Evolutionary conservation across 1,140 invertebrate genomes (phyloP), one percentile per base, ranked within the genome.

Genomic region (Pseudomyrmex sp.): DNA sequence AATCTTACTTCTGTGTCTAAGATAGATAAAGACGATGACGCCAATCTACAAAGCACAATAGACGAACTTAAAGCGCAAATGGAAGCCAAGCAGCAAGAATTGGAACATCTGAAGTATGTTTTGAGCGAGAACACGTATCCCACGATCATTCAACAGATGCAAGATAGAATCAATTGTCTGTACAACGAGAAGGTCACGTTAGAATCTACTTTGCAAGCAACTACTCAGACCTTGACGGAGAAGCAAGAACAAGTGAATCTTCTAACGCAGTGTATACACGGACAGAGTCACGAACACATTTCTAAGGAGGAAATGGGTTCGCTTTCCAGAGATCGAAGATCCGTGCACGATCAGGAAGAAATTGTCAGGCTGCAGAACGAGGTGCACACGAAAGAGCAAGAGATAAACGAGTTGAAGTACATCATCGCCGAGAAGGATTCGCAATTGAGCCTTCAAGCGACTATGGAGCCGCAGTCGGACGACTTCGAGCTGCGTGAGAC

Each of bases 61-160:
- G 86, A 92, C 0, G 82, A 86, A n/a, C 26, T 94, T 15, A 92
- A 83, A 35, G 69, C 65, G 1, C 88, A 94, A 68, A 77, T 94
- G 15, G 83, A 76, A 1, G 75, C 63, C 0, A 94, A 93, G 23
- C 89, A 93, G 2, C 86, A 91, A 3, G 93, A 94, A 65, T 90
- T 94, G n/a, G 91, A 93, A 8, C 91, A 93, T 74, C 58, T 94
- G 1, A 92, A 93, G 35, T 92, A 92, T 44, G 85, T 92, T 5
- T 65, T 94, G 3, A 92, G 87, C 59, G 91, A 94, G 44, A 93
- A 91, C 35, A 92, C 92, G 0, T 93, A 92, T 82, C 93, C 93
- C 0, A 74, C 52, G 10, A 92, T 94, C 7, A 85, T 94, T 10
- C 92, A 94, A 54, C 90, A 93, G 13, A 83, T 94, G 35, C 94